phyloP scores from a whole-genome alignment of 2,888 invertebrate species.

The Julus scandinavius region DNA sequence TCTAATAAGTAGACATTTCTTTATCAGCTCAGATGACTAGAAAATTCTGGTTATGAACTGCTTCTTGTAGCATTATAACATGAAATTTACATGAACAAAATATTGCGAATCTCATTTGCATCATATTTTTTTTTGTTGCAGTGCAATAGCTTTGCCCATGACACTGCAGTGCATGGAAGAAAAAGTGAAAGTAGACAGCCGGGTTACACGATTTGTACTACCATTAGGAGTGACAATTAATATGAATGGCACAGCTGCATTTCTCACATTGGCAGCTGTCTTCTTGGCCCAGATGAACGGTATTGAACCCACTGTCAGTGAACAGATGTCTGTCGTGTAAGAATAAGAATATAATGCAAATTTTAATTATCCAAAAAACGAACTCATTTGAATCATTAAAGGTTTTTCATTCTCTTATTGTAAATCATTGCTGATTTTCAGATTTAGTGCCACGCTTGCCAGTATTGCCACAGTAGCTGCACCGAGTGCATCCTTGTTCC shows the following conservation, averaged over 20 bases:
- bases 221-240: slow-evolving; percentile 93
- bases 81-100: background rate
- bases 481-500: slow-evolving; percentile 85
- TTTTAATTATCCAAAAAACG: background rate
- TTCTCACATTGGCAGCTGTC: slow-evolving; percentile 86
- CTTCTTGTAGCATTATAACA: too few relatives aligned
- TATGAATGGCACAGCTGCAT: slow-evolving; percentile 91
- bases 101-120: background rate
- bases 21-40: too few relatives aligned
- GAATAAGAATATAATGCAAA: slow-evolving; percentile 61
- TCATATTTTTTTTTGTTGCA: slow-evolving; percentile 64
- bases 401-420: background rate
- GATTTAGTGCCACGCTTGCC: slow-evolving; percentile 84
- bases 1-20: too few relatives aligned
- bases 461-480: slow-evolving; percentile 90
- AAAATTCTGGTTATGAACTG: too few relatives aligned
- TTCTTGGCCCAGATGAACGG: slow-evolving; percentile 90
- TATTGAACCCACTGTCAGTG: slow-evolving; percentile 80
- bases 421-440: slow-evolving; percentile 62
- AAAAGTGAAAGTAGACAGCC: slow-evolving; percentile 80
- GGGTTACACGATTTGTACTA: slow-evolving; percentile 86
- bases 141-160: slow-evolving; percentile 88
- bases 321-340: slow-evolving; percentile 88
- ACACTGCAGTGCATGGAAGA: slow-evolving; percentile 89
- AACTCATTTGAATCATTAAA: background rate